These are phyloP conservation scores for Palloptera scutellata DNA, from an alignment of 2,888 invertebrate species.

Conservation along the genomic window DNA sequence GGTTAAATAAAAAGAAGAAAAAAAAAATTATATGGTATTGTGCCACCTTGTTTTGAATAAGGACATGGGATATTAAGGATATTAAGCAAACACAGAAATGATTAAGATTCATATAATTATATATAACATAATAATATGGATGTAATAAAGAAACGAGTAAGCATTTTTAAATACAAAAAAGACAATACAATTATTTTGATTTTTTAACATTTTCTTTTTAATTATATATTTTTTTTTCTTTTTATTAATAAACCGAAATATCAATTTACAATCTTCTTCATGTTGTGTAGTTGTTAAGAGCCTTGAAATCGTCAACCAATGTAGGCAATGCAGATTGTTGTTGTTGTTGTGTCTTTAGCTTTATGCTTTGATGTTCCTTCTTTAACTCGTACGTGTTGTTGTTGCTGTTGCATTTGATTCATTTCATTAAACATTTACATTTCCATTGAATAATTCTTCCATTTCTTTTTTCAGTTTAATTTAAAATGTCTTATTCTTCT, in stretches of 20 bases:
- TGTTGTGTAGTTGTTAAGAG: slow-evolving; percentile 32
- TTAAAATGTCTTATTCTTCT: too few species aligned
- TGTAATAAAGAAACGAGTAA: slow-evolving; percentile 10
- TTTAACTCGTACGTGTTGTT: background rate
- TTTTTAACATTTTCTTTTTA: slow-evolving; percentile 42
- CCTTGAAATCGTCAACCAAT: background rate
- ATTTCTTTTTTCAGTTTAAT: too few species aligned
- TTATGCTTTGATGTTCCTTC: background rate
- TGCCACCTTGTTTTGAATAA: background rate
- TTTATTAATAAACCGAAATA: slow-evolving; percentile 63
- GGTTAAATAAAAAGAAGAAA: too few species aligned
- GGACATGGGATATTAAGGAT: slow-evolving; percentile 2
- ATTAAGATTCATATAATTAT: background rate
- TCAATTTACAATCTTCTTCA: slow-evolving; percentile 63
- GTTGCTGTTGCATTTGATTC: background rate
- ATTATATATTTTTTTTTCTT: slow-evolving; percentile 50
- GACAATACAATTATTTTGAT: slow-evolving; percentile 47
- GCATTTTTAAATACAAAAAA: slow-evolving; percentile 49
- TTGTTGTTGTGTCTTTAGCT: background rate
- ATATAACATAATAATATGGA: background rate
- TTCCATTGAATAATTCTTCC: background rate
- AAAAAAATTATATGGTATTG: background rate
- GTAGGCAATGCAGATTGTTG: background rate
- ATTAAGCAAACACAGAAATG: background rate
- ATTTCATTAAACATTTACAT: background rate